Evolutionary conservation across 2,888 invertebrate genomes (phyloP).

Genomic region (Drosophila putrida): DNA sequence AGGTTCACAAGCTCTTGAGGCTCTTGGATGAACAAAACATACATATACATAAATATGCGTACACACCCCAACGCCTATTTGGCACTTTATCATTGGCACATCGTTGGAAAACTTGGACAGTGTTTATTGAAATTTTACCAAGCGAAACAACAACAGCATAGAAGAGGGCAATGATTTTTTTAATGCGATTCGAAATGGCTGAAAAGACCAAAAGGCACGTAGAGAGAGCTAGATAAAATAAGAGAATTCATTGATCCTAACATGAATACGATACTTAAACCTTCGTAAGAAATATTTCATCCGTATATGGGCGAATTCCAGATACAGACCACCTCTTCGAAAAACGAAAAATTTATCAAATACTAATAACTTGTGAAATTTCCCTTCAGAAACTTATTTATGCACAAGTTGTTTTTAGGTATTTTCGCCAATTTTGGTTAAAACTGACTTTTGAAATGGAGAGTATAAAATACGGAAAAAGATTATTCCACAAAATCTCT

Average conservation of each 20-base stretch:
- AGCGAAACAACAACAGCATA: constrained; percentile 53
- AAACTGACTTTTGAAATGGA: too few species aligned
- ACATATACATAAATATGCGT: constrained; percentile 1
- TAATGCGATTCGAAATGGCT: constrained; percentile 29
- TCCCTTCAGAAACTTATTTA: too few species aligned
- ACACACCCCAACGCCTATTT: constrained; percentile 28
- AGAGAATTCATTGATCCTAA: constrained; percentile 18
- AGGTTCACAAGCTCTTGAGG: constrained; percentile 38
- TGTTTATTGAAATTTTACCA: constrained; percentile 67
- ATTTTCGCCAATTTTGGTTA: too few species aligned
- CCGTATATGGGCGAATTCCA: not conserved
- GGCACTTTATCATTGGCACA: constrained; percentile 77
- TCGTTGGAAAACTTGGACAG: constrained; percentile 71
- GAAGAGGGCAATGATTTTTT: constrained; percentile 61
- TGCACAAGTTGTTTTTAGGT: too few species aligned
- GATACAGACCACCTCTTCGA: not conserved
- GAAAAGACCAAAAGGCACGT: constrained; percentile 18
- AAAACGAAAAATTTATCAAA: too few species aligned
- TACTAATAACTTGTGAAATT: too few species aligned
- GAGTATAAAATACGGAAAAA: too few species aligned
- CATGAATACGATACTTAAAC: not conserved
- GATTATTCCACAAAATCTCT: too few species aligned
- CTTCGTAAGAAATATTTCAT: not conserved
- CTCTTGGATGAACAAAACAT: constrained; percentile 16
- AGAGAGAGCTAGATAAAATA: constrained; percentile 40